Conservation (phyloP, 2,888 invertebrate species). For the Phoenoteleia sp. region DNA sequence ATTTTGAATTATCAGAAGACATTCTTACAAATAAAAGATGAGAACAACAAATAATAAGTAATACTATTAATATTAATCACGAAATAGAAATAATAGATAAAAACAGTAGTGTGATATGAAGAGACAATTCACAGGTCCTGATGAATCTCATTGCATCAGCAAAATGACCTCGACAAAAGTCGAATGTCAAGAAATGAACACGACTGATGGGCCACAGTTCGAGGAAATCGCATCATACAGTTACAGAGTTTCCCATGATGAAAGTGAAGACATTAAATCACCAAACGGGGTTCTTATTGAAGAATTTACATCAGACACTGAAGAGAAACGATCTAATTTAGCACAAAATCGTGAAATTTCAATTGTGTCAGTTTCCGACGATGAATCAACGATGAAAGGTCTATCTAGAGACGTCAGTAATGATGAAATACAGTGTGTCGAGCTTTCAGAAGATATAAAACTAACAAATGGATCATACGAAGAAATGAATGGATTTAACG, state of each 20-base stretch:
- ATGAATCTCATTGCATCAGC: constrained; percentile 90
- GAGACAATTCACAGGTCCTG: constrained; percentile 88
- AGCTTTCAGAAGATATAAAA: constrained; percentile 74
- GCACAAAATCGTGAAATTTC: constrained; percentile 88
- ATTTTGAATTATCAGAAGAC: no score
- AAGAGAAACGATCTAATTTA: constrained; percentile 85
- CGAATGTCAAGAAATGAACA: constrained; percentile 87
- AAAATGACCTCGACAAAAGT: constrained; percentile 89
- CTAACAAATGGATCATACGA: constrained; percentile 77
- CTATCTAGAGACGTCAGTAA: constrained; percentile 89
- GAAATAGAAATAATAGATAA: no score
- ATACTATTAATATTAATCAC: no score
- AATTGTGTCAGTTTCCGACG: constrained; percentile 90
- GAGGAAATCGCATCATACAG: constrained; percentile 89
- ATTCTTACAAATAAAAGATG: no score
- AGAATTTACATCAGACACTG: constrained; percentile 86
- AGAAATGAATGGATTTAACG: constrained; percentile 75
- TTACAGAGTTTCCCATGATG: constrained; percentile 88
- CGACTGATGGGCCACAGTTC: constrained; percentile 88
- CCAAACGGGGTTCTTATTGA: constrained; percentile 85
- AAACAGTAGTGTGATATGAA: constrained; percentile 71
- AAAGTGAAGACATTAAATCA: constrained; percentile 76
- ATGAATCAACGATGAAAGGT: constrained; percentile 88
- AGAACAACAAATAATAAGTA: no score
- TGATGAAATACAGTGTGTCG: constrained; percentile 87